Evolutionary conservation across 2,113 vertebrate genomes (phyloP), one percentile per base, ranked within the genome.

Genomic region (Xiphophorus couchianus): DNA sequence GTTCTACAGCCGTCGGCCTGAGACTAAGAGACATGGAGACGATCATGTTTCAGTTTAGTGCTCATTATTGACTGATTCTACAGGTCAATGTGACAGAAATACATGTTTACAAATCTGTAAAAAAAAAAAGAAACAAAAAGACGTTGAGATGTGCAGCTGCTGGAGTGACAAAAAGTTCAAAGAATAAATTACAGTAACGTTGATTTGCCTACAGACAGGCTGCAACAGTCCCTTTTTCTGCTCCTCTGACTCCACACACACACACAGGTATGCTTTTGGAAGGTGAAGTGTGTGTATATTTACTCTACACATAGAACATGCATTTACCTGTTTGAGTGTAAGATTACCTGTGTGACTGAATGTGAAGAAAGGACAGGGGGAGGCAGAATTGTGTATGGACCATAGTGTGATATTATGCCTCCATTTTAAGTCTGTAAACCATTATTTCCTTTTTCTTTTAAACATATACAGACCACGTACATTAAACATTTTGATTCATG

Each of bases 1-100:
- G 80, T 86, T 94, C 93, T 94, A 95, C 91, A 93, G 94, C 90
- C 90, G 82, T 83, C 85, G 84, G 90, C 87, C 89, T 87, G 91
- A 92, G 87, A 93, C 91, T 91, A 91, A 86, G 81, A 84, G 89
- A 92, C 85, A 87, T 86, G 71, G 78, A 90, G 83, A 77, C 83
- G 61, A 75, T 79, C 37, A 66, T 82, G 86, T 83, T 90, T 89
- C 79, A 80, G 73, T 87, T 82, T 66, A 90, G 82, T 91, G 81
- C 80, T 90, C 85, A 76, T 84, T 83, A 89, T 79, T 88, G 82
- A 77, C 10, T 71, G 71, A 84, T 74, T 68, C 25, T 42, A 81
- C 29, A 15, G 67, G 80, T 82, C 86, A 66, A 78, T 39, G 78
- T 69, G 77, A 86, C 73, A 80, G 77, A 78, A 76, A 86, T 44